Evolutionary conservation across 2,888 invertebrate genomes (phyloP), one percentile per base, ranked within the genome.

Genomic region (Oxyteleia sp.): DNA sequence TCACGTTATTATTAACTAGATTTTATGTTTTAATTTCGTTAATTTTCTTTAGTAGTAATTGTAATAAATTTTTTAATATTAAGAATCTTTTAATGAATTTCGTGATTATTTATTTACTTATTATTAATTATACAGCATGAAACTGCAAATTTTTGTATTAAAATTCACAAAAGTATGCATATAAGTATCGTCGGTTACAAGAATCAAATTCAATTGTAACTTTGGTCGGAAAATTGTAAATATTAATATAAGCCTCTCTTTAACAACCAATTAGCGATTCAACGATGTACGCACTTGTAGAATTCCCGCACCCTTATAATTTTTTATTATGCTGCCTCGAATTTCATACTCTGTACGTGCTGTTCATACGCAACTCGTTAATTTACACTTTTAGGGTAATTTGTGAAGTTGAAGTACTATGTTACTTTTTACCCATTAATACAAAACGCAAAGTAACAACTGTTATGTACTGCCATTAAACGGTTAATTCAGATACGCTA

Each of bases 211-310:
- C 32, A 7, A 8, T 32, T 32, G 32, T 10, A 32, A 32, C 10
- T 32, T 32, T 32, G 10, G 41, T 41, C 41, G 13, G 10, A 15
- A 15, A 13, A 13, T 13, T 3, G 41, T 41, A 41, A n/a, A 41
- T 41, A 41, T 45, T 20, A 15, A 57, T 23, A 38, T 43, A 51
- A 29, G 29, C 13, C 7, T 16, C 13, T 13, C 43, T 69, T 61
- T 78, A 78, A 78, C 69, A 78, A 78, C 69, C 78, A 78, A 78
- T 78, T 78, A 78, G 78, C 16, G 59, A 63, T 69, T 63, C 63
- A 78, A 49, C 35, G 78, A 78, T 78, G 45, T 23, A 29, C 38
- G 53, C 43, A 53, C 61, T 68, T 47, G 55, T 61, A 55, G 29
- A 78, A 7, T 69, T 61, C 41, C 61, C 7, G 51, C 61, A 45